phyloP scores from a whole-genome alignment of 2,113 vertebrate genomes.

The Scortum barcoo region DNA sequence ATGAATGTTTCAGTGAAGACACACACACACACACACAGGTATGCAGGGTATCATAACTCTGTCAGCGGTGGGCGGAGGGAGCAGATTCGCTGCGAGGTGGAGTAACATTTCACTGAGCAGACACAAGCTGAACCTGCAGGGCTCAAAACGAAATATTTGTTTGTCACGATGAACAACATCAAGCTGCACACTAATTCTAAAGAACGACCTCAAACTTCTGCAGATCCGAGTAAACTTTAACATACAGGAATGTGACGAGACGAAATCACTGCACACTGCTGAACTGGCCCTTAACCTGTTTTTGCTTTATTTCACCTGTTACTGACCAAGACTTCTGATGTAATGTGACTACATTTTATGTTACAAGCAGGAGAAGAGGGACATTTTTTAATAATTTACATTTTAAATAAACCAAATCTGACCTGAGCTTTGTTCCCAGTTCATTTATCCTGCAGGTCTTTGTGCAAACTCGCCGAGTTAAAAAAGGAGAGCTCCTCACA shows the following conservation, averaged over 20 bases:
- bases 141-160: not conserved
- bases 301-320: too few relatives aligned
- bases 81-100: not conserved
- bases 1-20: constrained; percentile 3
- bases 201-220: not conserved
- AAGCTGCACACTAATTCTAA: not conserved
- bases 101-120: not conserved
- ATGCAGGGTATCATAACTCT: constrained; percentile 31
- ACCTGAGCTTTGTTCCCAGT: not conserved
- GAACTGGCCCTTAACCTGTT: too few relatives aligned
- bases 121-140: not conserved
- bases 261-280: too few relatives aligned
- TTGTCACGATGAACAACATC: not conserved
- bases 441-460: not conserved
- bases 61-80: constrained; percentile 38
- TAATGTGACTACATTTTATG: not conserved
- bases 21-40: constrained; percentile 32
- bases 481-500: not conserved
- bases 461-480: not conserved
- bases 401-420: not conserved
- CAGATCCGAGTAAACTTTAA: too few relatives aligned
- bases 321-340: too few relatives aligned
- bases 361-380: not conserved
- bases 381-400: not conserved
- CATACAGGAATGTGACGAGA: not conserved